phyloP scores from a whole-genome alignment of 1,140 invertebrate genomes.

The Brachionus manjavacas region DNA sequence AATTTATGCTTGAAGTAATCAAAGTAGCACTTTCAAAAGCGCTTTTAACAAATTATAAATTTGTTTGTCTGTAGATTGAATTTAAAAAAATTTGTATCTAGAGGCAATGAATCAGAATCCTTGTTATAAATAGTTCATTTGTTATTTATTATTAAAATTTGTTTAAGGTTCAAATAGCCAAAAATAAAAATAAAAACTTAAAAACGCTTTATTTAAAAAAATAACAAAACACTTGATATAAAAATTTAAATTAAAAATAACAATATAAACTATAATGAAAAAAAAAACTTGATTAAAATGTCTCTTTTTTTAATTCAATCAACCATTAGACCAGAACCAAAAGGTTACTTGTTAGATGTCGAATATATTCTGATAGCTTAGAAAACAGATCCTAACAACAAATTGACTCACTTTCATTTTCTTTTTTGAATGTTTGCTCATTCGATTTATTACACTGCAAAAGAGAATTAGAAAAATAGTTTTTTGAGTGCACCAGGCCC shows the following conservation, averaged over 20 bases:
- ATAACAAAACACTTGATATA: background rate
- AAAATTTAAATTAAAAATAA: background rate
- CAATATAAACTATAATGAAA: background rate
- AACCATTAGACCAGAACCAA: background rate
- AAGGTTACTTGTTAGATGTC: background rate
- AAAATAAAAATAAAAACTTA: background rate
- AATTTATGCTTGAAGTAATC: background rate
- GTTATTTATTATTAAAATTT: background rate
- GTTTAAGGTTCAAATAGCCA: background rate
- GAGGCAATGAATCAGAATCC: background rate
- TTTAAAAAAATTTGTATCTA: background rate
- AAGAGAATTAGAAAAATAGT: background rate
- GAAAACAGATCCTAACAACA: background rate
- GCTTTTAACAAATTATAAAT: background rate
- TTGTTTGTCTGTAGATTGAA: background rate
- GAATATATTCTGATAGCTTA: background rate
- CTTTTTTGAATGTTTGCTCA: background rate
- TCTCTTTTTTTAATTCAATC: background rate
- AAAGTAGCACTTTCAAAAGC: background rate
- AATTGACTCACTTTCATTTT: background rate
- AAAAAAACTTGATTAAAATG: background rate
- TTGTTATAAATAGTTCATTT: background rate
- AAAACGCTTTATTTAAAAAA: background rate
- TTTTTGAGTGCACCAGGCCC: background rate
- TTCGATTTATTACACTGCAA: background rate